Evolutionary conservation across 1,140 invertebrate genomes (phyloP), one percentile per base, ranked within the genome.

Genomic region (Condylostylus longicornis): DNA sequence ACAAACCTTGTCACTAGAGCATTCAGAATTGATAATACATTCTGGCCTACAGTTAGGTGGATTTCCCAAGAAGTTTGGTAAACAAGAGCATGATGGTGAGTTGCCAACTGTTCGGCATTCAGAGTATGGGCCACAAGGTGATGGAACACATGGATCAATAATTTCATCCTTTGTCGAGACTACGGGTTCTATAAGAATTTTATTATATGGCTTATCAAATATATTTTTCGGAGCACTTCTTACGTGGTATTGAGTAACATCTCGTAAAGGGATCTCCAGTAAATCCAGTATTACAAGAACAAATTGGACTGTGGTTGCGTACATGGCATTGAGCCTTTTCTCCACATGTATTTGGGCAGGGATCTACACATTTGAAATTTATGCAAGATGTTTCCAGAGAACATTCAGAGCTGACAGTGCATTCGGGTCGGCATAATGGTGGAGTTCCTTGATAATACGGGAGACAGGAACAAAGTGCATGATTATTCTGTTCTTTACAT

Each of bases 301-400:
- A 87, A 27, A 83, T 75, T 2, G 82, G 80, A 46, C 78, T 83
- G 45, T 87, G 83, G 52, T 83, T 84, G 19, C 82, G 75, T 6
- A 86, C 82, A 67, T 82, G 77, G 53, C 84, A 90, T 25, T 79
- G 67, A 13, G 84, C 82, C 37, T 75, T 75, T 22, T 77, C 67
- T 6, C 83, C 86, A 61, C 85, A 90, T 5, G 81, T 72, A 13
- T 81, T 81, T 7, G 75, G 64, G 51, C 84, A 90, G 1, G 85
- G 84, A 63, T 90, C 79, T 3, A 76, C 74, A 57, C 85, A 89
- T 51, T 82, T 83, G 47, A 84, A 76, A 49, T 82, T 81, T 3
- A 86, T 70, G 49, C 86, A 89, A 15, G 83, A 80, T 53, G 76
- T 75, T 23, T 77, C 77, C 31, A 71, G 67, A 5, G 79, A 64